These are phyloP conservation scores for Leptinotarsa defecta DNA, from an alignment of 1,140 invertebrate species.

Conservation along the genomic window DNA sequence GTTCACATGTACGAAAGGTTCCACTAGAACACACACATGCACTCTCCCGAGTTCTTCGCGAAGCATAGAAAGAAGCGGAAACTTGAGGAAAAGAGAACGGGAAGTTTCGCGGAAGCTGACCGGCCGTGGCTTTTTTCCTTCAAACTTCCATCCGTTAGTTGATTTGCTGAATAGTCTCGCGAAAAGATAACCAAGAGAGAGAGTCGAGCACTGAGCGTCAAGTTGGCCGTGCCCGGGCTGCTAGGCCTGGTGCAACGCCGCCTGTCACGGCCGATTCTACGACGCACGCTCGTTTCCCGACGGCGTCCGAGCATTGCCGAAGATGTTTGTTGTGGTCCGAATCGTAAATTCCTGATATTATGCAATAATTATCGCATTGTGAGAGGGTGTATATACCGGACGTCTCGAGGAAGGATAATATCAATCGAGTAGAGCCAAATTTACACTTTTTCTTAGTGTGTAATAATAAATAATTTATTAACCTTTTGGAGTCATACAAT, in stretches of 20 bases:
- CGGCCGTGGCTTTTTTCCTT: too few relatives aligned
- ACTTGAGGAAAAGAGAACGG: constrained; percentile 19
- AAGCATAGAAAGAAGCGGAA: constrained; percentile 7
- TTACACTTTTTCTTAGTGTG: too few relatives aligned
- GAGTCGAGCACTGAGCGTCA: constrained; percentile 31
- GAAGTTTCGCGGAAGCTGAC: constrained; percentile 20
- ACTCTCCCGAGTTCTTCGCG: neutral
- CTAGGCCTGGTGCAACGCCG: constrained; percentile 34
- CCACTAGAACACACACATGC: constrained; percentile 20
- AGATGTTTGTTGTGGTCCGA: constrained; percentile 23
- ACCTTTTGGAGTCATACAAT: too few relatives aligned
- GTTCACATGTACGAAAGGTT: constrained; percentile 14
- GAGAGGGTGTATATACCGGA: neutral
- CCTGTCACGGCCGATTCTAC: constrained; percentile 39
- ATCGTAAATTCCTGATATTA: neutral
- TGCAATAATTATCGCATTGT: neutral
- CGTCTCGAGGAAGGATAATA: too few relatives aligned
- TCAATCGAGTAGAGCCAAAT: too few relatives aligned
- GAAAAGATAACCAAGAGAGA: constrained; percentile 23
- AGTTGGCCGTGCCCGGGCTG: constrained; percentile 34
- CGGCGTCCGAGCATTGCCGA: constrained; percentile 16
- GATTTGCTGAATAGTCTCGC: constrained; percentile 20
- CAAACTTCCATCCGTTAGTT: constrained; percentile 14
- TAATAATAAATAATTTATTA: too few relatives aligned
- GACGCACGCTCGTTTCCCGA: constrained; percentile 40